These are phyloP conservation scores for Anguilla anguilla DNA, from an alignment of 2,797 vertebrate species.

Conservation along the genomic window DNA sequence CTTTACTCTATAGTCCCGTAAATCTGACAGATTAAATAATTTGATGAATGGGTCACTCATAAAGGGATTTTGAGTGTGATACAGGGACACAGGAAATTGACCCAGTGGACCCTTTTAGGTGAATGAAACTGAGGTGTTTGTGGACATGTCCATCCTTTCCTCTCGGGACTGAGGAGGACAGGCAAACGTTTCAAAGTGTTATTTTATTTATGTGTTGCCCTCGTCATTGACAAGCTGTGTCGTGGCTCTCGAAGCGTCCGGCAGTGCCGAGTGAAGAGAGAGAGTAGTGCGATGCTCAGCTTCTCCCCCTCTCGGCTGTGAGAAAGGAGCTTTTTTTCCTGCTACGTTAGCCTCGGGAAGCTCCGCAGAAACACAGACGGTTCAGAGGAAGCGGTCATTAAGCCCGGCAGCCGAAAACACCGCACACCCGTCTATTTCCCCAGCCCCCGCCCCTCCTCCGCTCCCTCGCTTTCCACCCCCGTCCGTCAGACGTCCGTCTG, in stretches of 20 bases:
- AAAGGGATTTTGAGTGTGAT: not conserved
- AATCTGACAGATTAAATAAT: not conserved
- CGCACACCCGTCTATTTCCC: not conserved
- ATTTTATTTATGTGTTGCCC: not conserved
- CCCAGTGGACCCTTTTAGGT: not conserved
- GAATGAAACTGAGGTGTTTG: not conserved
- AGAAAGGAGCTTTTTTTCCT: not conserved
- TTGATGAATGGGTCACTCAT: not conserved
- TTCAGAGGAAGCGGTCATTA: not conserved
- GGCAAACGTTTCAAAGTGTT: not conserved
- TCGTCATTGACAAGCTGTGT: constrained; percentile 35
- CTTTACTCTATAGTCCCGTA: not conserved
- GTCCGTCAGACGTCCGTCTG: constrained; percentile 48
- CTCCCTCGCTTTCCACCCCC: constrained; percentile 41
- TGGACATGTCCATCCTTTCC: not conserved
- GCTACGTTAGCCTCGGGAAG: too few relatives aligned
- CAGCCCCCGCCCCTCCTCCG: constrained; percentile 26
- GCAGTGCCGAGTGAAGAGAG: too few relatives aligned
- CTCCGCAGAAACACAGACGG: not conserved
- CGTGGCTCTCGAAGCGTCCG: not conserved
- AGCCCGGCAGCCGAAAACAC: not conserved
- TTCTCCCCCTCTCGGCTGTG: not conserved
- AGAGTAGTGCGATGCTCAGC: too few relatives aligned
- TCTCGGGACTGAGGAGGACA: not conserved
- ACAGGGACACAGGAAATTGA: not conserved